A percentile compares a stretch with the other conserved stretches of the same genome.
phyloP scores from a whole-genome alignment of 2,797 vertebrate species.

The Leontocebus nigricollis region DNA sequence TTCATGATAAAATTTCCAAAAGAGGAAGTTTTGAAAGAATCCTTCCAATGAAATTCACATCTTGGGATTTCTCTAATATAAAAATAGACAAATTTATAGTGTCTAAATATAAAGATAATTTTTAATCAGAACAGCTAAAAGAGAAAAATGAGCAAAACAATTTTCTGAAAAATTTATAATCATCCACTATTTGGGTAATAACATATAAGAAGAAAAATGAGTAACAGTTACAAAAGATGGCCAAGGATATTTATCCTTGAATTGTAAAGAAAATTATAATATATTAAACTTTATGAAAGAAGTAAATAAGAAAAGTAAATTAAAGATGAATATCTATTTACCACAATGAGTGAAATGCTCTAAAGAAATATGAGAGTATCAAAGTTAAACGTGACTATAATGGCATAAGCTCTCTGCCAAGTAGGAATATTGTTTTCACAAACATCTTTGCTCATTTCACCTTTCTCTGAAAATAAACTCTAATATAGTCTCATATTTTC shows the following conservation, averaged over 20 bases:
- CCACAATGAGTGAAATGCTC: not conserved
- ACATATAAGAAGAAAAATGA: not conserved
- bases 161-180: not conserved
- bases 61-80: not conserved
- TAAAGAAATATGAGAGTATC: not conserved
- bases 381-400: constrained; percentile 10
- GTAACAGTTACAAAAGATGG: not conserved
- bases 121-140: not conserved
- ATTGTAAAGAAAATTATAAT: not conserved
- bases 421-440: not conserved
- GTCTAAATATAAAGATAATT: not conserved
- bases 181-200: not conserved
- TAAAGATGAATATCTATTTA: not conserved
- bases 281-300: not conserved
- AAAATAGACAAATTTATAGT: not conserved
- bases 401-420: not conserved
- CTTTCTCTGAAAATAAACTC: constrained; percentile 9
- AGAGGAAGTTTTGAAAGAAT: not conserved
- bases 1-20: not conserved
- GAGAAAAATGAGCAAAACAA: not conserved
- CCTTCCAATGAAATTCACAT: not conserved
- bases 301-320: not conserved
- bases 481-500: not conserved
- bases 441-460: not conserved
- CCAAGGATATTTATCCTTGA: not conserved